These are phyloP conservation scores for Bubo bubo DNA, from an alignment of 2,113 vertebrate species.

Conservation along the genomic window DNA sequence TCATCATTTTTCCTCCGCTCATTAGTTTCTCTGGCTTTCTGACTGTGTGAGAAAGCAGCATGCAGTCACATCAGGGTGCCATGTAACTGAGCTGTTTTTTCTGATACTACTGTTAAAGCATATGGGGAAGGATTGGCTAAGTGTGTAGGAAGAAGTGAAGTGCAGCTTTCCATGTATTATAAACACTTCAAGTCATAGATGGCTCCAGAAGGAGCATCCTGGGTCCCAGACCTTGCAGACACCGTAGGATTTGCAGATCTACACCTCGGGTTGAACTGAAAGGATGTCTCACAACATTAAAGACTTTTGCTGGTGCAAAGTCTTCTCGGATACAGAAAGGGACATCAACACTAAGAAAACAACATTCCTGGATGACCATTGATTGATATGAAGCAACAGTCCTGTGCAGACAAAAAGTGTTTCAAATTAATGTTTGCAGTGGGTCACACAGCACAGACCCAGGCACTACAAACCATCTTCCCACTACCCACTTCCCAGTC, in stretches of 20 bases:
- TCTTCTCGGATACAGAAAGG: neutral
- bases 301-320: neutral
- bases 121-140: conserved; percentile 59
- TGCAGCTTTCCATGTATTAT: conserved; percentile 15
- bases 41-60: conserved; percentile 53
- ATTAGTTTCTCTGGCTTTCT: conserved; percentile 52
- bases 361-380: neutral
- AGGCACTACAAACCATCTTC: neutral
- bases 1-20: conserved; percentile 35
- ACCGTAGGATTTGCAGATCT: neutral
- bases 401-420: neutral
- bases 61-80: conserved; percentile 73
- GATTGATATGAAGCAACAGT: neutral
- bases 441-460: neutral
- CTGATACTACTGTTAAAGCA: conserved; percentile 71
- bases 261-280: neutral
- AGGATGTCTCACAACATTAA: neutral
- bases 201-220: conserved; percentile 46
- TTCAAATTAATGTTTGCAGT: neutral
- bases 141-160: conserved; percentile 3
- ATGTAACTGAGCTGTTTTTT: conserved; percentile 77
- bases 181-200: conserved; percentile 56
- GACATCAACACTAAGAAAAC: neutral
- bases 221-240: neutral
- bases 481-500: neutral